Evolutionary conservation across 2,888 invertebrate genomes (phyloP).

Genomic region (Athalia rosae): DNA sequence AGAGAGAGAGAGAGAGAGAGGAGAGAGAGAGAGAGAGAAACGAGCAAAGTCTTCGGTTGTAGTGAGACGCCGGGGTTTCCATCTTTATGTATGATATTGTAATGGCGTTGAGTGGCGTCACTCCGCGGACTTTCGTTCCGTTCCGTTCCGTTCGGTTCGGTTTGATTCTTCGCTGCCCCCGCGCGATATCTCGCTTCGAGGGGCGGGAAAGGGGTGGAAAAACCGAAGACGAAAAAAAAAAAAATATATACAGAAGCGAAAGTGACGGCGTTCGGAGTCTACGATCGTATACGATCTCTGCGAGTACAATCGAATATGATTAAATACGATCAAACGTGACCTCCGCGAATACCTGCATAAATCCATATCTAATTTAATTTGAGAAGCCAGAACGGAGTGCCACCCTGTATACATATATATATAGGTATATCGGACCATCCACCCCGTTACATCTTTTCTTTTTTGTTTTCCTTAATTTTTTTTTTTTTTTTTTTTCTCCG

Average conservation of each 20-base stretch:
- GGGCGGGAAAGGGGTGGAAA: background rate
- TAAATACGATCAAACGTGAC: conserved; percentile 40
- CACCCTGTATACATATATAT: background rate
- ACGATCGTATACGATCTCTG: conserved; percentile 18
- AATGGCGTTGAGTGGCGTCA: conserved; percentile 44
- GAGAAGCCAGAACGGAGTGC: conserved; percentile 27
- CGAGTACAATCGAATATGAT: conserved; percentile 35
- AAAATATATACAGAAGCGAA: background rate
- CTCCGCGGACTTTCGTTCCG: conserved; percentile 37
- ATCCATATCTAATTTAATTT: conserved; percentile 43
- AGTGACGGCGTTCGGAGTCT: background rate
- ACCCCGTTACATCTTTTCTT: background rate
- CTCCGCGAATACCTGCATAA: conserved; percentile 38
- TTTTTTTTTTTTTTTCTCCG: background rate
- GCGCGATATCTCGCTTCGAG: background rate
- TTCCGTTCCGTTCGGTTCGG: conserved; percentile 13
- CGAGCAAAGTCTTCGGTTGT: conserved; percentile 28
- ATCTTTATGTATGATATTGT: conserved; percentile 44
- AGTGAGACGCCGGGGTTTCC: conserved; percentile 30
- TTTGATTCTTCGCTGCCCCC: background rate
- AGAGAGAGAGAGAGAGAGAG: background rate
- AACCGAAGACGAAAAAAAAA: too few relatives aligned
- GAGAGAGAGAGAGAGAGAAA: background rate
- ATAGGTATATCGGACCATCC: too few relatives aligned
- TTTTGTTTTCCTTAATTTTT: too few relatives aligned